Evolutionary conservation across 1,140 invertebrate genomes (phyloP).

Genomic region (Oedothorax gibbosus): DNA sequence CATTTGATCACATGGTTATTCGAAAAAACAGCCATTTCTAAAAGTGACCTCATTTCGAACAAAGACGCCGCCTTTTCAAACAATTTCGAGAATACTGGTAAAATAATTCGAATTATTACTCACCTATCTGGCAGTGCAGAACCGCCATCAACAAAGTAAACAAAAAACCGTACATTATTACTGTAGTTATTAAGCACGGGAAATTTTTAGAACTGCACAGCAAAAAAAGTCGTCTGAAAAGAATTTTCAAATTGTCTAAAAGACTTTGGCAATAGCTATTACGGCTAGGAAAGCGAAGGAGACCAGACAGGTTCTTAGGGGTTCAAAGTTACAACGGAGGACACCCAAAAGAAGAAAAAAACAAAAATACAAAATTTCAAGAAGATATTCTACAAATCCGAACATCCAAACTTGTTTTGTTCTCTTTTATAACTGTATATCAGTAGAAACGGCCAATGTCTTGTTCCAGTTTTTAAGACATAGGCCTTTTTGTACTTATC

Average conservation of each 20-base stretch:
- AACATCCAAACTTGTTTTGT: too few species aligned
- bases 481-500: too few species aligned
- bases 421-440: too few species aligned
- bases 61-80: conserved; percentile 2
- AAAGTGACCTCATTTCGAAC: not conserved
- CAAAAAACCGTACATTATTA: not conserved
- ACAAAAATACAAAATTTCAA: too few species aligned
- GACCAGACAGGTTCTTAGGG: conserved; percentile 23
- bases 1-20: too few species aligned
- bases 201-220: not conserved
- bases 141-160: conserved; percentile 1
- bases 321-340: conserved; percentile 16
- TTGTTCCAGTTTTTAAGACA: too few species aligned
- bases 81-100: not conserved
- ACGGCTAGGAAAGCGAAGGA: not conserved
- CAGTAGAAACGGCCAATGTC: too few species aligned
- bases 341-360: not conserved
- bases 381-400: too few species aligned
- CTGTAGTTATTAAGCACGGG: not conserved
- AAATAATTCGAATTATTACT: not conserved
- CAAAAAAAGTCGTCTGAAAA: conserved; percentile 5
- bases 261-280: not conserved
- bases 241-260: conserved; percentile 12
- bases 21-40: too few species aligned
- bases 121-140: conserved; percentile 19